Evolutionary conservation across 2,113 vertebrate species (phyloP).

Genomic region (Ifrita kowaldi): DNA sequence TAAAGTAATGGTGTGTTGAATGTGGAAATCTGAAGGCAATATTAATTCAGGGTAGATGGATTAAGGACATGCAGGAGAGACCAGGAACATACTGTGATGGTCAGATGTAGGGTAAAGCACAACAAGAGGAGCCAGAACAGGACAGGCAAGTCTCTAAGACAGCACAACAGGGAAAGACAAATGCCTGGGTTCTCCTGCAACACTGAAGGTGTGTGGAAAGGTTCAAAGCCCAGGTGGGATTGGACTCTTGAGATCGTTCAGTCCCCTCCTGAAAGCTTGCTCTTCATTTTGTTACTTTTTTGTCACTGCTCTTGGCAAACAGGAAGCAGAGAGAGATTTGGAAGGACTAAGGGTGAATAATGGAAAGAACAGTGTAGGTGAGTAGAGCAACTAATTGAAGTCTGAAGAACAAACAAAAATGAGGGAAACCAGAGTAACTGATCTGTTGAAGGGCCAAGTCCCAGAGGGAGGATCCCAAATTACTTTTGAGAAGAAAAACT

Average conservation of each 20-base stretch:
- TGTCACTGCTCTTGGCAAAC: neutral
- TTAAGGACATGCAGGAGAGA: neutral
- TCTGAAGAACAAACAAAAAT: neutral
- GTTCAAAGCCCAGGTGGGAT: neutral
- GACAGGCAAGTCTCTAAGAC: neutral
- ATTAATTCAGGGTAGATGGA: neutral
- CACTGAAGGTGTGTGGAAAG: neutral
- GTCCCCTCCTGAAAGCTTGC: neutral
- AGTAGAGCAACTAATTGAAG: neutral
- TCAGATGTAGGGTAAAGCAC: neutral
- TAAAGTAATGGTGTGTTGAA: neutral
- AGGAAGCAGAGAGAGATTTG: neutral
- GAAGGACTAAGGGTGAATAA: neutral
- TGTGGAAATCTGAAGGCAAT: neutral
- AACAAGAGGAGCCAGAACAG: neutral
- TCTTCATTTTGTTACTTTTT: neutral
- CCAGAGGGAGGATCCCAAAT: neutral
- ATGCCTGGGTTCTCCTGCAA: neutral
- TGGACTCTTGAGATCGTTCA: neutral
- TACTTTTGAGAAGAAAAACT: neutral
- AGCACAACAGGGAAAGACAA: neutral
- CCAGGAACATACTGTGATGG: neutral
- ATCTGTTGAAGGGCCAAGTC: neutral
- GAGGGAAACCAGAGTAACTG: neutral
- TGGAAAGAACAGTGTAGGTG: neutral